phyloP scores from a whole-genome alignment of 2,797 vertebrate genomes.

The Lithobates sylvaticus region DNA sequence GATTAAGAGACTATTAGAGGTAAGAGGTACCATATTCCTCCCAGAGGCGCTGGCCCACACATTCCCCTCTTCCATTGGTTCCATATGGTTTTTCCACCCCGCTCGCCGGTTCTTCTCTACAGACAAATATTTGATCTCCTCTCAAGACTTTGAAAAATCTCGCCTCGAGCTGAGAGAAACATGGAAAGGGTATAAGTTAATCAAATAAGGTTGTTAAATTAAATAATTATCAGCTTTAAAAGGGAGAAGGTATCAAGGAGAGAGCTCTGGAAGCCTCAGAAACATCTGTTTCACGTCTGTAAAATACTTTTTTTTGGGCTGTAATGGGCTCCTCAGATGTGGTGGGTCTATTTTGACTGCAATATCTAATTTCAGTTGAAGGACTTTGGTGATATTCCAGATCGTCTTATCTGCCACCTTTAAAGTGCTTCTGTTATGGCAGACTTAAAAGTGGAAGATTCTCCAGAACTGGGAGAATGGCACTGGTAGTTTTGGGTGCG shows the following conservation, averaged over 20 bases:
- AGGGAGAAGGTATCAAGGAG: background rate
- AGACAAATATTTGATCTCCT: background rate
- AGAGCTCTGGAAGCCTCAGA: background rate
- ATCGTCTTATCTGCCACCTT: background rate
- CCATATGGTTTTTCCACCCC: background rate
- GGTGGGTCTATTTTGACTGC: background rate
- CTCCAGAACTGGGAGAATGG: no score
- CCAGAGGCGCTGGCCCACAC: background rate
- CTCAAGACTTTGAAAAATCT: background rate
- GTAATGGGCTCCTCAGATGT: background rate
- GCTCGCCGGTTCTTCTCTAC: background rate
- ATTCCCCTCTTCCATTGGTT: background rate
- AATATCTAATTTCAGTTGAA: background rate
- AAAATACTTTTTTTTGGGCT: background rate
- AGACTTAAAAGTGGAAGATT: no score
- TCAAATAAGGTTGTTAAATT: conserved; percentile 14
- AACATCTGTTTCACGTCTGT: conserved; percentile 14
- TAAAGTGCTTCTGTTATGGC: no score
- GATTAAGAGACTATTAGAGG: background rate
- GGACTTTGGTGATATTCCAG: background rate
- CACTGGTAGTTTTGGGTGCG: no score
- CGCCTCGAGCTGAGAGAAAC: background rate
- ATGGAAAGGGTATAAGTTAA: background rate
- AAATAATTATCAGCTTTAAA: conserved; percentile 22
- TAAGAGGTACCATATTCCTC: background rate